Evolutionary conservation across 2,113 vertebrate species (phyloP), one percentile per base, ranked within the genome.

Genomic region (Siphamia tubifer): DNA sequence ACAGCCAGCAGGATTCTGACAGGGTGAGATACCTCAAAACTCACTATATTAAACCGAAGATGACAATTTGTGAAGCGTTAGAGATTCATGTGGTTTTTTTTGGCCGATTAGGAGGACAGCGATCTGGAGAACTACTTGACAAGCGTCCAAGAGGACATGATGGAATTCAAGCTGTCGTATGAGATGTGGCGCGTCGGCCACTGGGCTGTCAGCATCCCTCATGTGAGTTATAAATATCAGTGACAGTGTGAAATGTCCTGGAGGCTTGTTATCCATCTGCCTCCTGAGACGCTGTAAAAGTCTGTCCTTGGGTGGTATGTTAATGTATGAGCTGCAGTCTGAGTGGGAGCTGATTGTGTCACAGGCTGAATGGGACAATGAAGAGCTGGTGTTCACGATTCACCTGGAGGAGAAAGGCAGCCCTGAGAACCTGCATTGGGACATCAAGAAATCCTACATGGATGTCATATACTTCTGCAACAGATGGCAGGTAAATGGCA

Each of bases 171-270:
- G 71, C 76, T 94, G 64, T 90, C 89, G 1, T 92, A 91, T 34
- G 91, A 93, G 79, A 91, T 93, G 91, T 94, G 93, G 93, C 52
- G 87, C 1, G 78, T 83, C 6, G 90, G 93, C 42, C 48, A 49
- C 25, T 94, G 93, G 93, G 36, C 64, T 49, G 90, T 92, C 68
- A 84, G 68, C 63, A 89, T 94, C 64, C 87, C 61, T 28, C 73
- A 81, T 53, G 92, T 93, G 74, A 92, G 91, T 77, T 75, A 54
- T 48, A 73, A 77, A 77, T 77, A 78, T 68, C 70, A 35, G 17
- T 34, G 65, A 49, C 55, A 3, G 55, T 13, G 48, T 30, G 61
- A 64, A 68, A 68, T 69, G 48, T 71, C 51, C 51, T 4, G 32
- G 19, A 64, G 69, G 16, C 71, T 55, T 48, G 67, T 77, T 74